Evolutionary conservation across 2,113 vertebrate species (phyloP), one percentile per base, ranked within the genome.

Genomic region (Oceanodroma tethys): DNA sequence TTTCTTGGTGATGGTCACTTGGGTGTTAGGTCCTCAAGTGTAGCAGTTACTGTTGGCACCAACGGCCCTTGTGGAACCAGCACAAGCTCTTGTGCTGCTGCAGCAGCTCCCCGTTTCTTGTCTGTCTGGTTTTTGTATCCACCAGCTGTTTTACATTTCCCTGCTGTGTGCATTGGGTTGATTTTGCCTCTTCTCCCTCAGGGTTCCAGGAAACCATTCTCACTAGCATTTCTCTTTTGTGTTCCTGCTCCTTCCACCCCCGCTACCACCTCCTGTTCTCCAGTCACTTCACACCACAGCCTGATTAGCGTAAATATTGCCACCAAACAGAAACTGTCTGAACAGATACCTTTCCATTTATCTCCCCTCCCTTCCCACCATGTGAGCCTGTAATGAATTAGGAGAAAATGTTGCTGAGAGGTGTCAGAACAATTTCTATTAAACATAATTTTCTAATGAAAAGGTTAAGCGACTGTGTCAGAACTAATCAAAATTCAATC

Each of bases 381-480:
- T 6, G 13, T 7, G 14, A 79, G 32, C 8, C 60, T 63, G 91
- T 95, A 97, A 98, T 96, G 95, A 97, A 96, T 96, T 88, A 92
- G 94, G 85, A 95, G 92, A 86, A 97, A 97, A 96, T 0, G 68
- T 93, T 75, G 86, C 98, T 97, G 98, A 98, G 97, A 98, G 93
- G 96, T 98, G 98, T 98, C 98, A 98, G 98, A 98, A 98, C 97
- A 97, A 97, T 97, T 98, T 94, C 98, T 98, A 98, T 98, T 98
- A 98, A 98, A 97, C 95, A 95, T 97, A 98, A 98, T 98, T 98
- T 98, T 96, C 97, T 98, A 98, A 98, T 98, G 97, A 98, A 98
- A 98, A 98, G 97, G 97, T 98, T 98, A 67, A 98, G 97, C 32
- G 60, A 97, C 88, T 93, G 91, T 87, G 67, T 97, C 96, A 92